Evolutionary conservation across 2,113 vertebrate species (phyloP).

Genomic region (Bathybates hornii): DNA sequence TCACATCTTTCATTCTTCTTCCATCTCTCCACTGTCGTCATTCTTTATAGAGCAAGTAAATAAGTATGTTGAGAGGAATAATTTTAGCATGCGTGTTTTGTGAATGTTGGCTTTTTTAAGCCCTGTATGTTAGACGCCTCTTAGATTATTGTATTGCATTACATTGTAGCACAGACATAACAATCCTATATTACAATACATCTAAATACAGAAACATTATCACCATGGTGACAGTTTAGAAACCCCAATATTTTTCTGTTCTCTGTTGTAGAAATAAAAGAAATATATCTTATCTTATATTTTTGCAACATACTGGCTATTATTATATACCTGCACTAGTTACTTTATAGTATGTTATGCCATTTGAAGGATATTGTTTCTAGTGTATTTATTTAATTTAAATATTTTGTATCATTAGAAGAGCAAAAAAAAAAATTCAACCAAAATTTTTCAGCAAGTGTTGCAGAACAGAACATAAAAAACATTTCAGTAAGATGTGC

Average conservation of each 20-base stretch:
- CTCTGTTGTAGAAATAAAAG: not conserved
- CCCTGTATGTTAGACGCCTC: not conserved
- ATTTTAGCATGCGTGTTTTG: not conserved
- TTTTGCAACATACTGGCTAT: not conserved
- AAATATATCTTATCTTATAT: not conserved
- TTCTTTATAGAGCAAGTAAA: slow-evolving; percentile 23
- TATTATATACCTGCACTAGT: not conserved
- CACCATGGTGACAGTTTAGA: not conserved
- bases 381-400: not conserved
- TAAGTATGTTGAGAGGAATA: not conserved
- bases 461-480: not conserved
- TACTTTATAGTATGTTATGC: not conserved
- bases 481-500: not conserved
- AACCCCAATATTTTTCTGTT: not conserved
- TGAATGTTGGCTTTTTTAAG: not conserved
- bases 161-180: not conserved
- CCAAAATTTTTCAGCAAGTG: not conserved
- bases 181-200: not conserved
- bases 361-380: not conserved
- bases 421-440: not conserved
- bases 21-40: not conserved
- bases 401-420: not conserved
- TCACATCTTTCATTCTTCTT: slow-evolving; percentile 11
- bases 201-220: not conserved
- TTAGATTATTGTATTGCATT: not conserved